Percentiles rank a stretch among this genome's conserved stretches.
Conservation (phyloP, 1,140 invertebrate genomes). For the Drosophila triauraria region DNA sequence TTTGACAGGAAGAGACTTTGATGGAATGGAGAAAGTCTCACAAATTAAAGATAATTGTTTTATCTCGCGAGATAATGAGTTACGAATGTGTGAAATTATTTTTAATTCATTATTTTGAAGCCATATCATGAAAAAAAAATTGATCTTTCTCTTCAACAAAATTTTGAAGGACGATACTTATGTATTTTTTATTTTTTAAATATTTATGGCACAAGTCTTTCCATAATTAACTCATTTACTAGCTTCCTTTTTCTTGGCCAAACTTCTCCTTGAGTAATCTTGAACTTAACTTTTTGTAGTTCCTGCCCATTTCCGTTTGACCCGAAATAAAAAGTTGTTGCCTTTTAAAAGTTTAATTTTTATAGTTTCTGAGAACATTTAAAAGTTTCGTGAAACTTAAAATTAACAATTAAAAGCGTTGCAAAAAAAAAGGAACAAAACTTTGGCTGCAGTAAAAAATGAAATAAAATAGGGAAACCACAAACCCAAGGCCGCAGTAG, state of each 20-base stretch:
- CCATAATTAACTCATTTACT: neutral
- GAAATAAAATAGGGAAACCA: conserved; percentile 23
- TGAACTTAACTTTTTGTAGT: conserved; percentile 5
- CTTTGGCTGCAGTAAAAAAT: conserved; percentile 22
- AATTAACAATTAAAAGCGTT: conserved; percentile 34
- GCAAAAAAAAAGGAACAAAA: conserved; percentile 6
- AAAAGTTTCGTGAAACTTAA: conserved; percentile 13
- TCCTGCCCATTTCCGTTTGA: neutral
- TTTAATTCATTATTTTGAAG: neutral
- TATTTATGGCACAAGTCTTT: neutral
- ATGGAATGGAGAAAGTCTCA: conserved; percentile 6
- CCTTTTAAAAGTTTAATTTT: conserved; percentile 9
- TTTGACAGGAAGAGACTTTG: neutral
- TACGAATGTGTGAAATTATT: neutral
- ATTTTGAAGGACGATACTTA: too few species aligned
- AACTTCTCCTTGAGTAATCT: neutral
- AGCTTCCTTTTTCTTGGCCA: neutral
- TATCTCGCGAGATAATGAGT: neutral
- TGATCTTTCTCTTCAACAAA: neutral
- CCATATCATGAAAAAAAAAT: neutral
- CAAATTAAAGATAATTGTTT: neutral
- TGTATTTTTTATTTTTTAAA: neutral
- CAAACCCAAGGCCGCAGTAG: conserved; percentile 1
- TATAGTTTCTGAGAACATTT: neutral
- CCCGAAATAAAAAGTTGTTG: neutral